These are phyloP conservation scores for Phalacrocorax pelagicus DNA, from an alignment of 2,113 vertebrate genomes.

Conservation along the genomic window DNA sequence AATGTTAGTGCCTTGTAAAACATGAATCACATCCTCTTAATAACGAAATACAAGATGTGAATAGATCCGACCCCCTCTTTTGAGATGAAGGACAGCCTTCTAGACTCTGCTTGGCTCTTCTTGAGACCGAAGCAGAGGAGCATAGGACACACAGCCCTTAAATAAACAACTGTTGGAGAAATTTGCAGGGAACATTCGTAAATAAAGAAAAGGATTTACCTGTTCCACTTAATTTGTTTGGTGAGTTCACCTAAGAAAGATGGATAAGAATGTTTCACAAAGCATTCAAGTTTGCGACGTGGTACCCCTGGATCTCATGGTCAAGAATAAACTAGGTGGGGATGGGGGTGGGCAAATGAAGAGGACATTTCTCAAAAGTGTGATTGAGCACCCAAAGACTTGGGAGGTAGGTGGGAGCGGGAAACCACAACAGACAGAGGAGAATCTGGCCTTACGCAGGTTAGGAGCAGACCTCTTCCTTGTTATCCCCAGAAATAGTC, in stretches of 20 bases:
- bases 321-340: not conserved
- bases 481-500: not conserved
- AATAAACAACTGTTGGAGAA: not conserved
- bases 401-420: not conserved
- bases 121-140: not conserved
- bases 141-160: not conserved
- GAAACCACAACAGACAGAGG: not conserved
- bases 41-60: not conserved
- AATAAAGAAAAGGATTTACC: conserved; percentile 15
- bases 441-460: not conserved
- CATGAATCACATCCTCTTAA: not conserved
- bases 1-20: not conserved
- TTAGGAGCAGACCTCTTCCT: not conserved
- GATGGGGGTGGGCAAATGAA: not conserved
- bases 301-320: not conserved
- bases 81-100: not conserved
- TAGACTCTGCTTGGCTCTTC: not conserved
- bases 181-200: not conserved
- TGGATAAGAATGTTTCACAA: not conserved
- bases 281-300: not conserved
- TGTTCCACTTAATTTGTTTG: not conserved
- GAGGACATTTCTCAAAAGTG: rapidly evolving
- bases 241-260: not conserved
- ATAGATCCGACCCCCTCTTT: not conserved
- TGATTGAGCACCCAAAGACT: not conserved